These are phyloP conservation scores for Sciurus vulgaris DNA, from an alignment of 2,797 vertebrate genomes.

Conservation along the genomic window DNA sequence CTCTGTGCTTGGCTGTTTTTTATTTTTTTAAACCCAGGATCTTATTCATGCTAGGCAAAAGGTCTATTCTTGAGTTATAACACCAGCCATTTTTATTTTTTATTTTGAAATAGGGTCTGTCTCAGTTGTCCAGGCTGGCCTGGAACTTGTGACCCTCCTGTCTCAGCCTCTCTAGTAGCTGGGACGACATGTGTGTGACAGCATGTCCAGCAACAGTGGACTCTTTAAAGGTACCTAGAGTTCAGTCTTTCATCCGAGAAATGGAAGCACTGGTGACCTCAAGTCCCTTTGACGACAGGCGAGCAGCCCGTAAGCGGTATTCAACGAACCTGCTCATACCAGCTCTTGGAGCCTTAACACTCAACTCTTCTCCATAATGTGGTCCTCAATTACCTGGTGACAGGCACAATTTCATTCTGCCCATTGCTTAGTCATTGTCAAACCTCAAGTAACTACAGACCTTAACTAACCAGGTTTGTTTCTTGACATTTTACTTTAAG, in stretches of 20 bases:
- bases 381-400: background rate
- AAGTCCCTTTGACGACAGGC: background rate
- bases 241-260: background rate
- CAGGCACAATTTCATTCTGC: background rate
- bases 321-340: background rate
- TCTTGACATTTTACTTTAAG: background rate
- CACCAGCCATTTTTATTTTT: too few species aligned
- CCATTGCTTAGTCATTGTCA: background rate
- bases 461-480: background rate
- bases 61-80: too few species aligned
- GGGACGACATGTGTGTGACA: too few species aligned
- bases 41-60: too few species aligned
- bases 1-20: too few species aligned
- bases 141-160: too few species aligned
- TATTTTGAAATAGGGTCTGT: too few species aligned
- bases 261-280: background rate
- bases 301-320: background rate
- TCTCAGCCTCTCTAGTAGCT: too few species aligned
- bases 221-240: background rate
- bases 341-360: background rate
- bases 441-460: background rate
- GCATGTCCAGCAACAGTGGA: background rate
- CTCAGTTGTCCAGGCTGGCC: too few species aligned
- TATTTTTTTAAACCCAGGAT: too few species aligned
- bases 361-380: background rate